Base-by-base conservation (phyloP, 2,113 vertebrate species). In the Ptychochromis oligacanthus region DNA sequence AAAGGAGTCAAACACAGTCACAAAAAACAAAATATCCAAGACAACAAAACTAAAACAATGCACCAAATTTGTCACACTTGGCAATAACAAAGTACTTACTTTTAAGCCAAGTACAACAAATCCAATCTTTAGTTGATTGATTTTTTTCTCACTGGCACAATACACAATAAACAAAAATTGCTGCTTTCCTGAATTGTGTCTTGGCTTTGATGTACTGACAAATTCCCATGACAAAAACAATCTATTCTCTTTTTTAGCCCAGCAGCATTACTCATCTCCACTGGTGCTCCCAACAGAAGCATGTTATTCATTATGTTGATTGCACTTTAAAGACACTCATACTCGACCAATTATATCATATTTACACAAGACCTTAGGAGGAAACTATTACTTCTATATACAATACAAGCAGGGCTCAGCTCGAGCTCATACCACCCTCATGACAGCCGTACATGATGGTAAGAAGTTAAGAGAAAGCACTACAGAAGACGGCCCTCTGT, bases 221-320 rank as follows among this genome's bases (percentile, higher is more conserved):
- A 56, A 75, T 83, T 81, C 85, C 85, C 89, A 91, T 72, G 82
- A 81, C 75, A 87, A 89, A 90, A 80, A 79, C 52, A 82, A 93
- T 89, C 81, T 85, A 59, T 83, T 77, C 58, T 46, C 2, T 43
- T 70, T 75, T 89, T 84, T 12, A 84, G 65, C 81, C 78, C 79
- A 87, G 83, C 83, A 74, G 81, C 76, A 84, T 91, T 85, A 90
- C 89, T 90, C 87, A 89, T 90, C 82, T 72, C 76, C 58, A 65
- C 58, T 79, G 75, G 80, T 79, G 82, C 83, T 87, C 84, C 81
- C 79, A 86, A 92, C 92, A 92, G 92, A 92, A 94, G 93, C 88
- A 88, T 94, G 94, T 78, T 92, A 93, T 90, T 90, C 88, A 95
- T 95, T 91, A 94, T 64, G 22, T 83, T 95, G 94, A 96, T 94